Percentiles rank a stretch among this genome's conserved stretches.
These are phyloP conservation scores for Leucoraja erinaceus DNA, from an alignment of 2,113 vertebrate species.

Conservation along the genomic window DNA sequence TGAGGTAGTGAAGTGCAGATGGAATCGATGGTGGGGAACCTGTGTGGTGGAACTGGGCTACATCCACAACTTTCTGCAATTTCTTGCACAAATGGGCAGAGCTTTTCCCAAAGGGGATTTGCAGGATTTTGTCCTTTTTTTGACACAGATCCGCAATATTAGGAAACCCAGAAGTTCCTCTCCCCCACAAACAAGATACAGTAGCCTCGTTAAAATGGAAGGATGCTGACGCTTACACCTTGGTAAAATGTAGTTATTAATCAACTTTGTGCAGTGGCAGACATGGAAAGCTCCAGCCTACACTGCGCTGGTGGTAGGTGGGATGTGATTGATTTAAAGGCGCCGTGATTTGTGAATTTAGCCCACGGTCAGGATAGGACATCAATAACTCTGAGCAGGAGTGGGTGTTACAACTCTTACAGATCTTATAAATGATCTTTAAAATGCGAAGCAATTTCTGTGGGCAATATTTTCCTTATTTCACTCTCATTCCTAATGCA, in stretches of 20 bases:
- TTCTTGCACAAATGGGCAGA: no score
- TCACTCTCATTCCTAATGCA: background rate
- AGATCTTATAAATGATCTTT: conserved; percentile 28
- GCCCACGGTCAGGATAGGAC: conserved; percentile 52
- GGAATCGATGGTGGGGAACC: no score
- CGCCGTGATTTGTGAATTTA: conserved; percentile 55
- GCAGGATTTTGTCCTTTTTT: background rate
- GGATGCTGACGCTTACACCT: background rate
- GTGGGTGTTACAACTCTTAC: conserved; percentile 24
- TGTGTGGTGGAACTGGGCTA: no score
- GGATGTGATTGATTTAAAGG: conserved; percentile 55
- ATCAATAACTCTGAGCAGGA: conserved; percentile 45
- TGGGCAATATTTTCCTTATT: conserved; percentile 13
- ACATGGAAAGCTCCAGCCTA: background rate
- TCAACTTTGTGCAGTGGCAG: conserved; percentile 15
- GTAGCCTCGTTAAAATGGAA: background rate
- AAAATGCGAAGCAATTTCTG: conserved; percentile 22
- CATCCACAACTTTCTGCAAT: no score
- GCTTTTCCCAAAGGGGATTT: no score
- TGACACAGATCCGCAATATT: background rate
- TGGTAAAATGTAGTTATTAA: conserved; percentile 27
- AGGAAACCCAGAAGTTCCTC: background rate
- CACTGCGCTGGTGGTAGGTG: conserved; percentile 29
- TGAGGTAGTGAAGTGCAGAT: no score
- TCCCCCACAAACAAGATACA: background rate